phyloP scores from a whole-genome alignment of 1,140 invertebrate species.

The Solenopsis fugax region DNA sequence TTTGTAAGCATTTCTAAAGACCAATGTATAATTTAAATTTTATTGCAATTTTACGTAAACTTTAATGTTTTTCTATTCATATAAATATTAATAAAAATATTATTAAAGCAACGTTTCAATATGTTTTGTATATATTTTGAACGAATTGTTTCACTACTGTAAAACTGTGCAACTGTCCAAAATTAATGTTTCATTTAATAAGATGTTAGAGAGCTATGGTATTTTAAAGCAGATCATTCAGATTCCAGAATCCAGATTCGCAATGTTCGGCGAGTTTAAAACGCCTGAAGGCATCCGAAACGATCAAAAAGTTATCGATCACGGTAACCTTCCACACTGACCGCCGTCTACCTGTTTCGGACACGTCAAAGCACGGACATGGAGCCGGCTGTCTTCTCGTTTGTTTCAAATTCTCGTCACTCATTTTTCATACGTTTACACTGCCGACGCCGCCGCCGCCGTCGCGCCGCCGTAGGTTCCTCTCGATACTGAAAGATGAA shows the following conservation, averaged over 20 bases:
- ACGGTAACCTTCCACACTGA: constrained; percentile 51
- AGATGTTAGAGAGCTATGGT: neutral
- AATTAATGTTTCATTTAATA: constrained; percentile 24
- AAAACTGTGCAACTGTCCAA: neutral
- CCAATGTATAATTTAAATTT: neutral
- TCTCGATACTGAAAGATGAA: constrained; percentile 44
- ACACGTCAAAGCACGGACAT: constrained; percentile 65
- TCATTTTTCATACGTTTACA: constrained; percentile 84
- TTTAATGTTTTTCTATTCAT: neutral
- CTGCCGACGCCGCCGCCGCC: constrained; percentile 33
- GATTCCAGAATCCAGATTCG: constrained; percentile 39
- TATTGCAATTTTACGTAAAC: neutral
- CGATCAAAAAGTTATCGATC: constrained; percentile 70
- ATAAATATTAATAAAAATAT: constrained; percentile 9
- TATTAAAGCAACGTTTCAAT: neutral
- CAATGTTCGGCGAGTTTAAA: constrained; percentile 44
- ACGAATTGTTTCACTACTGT: neutral
- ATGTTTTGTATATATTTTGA: neutral
- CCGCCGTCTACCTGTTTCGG: constrained; percentile 72
- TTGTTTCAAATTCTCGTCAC: constrained; percentile 83
- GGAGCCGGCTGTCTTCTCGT: constrained; percentile 80
- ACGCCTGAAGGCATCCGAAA: constrained; percentile 21
- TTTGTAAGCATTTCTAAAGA: neutral
- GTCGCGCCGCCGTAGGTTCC: constrained; percentile 34
- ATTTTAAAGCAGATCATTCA: constrained; percentile 32